Evolutionary conservation across 2,113 vertebrate species (phyloP).

Genomic region (Alaudala cheleensis): DNA sequence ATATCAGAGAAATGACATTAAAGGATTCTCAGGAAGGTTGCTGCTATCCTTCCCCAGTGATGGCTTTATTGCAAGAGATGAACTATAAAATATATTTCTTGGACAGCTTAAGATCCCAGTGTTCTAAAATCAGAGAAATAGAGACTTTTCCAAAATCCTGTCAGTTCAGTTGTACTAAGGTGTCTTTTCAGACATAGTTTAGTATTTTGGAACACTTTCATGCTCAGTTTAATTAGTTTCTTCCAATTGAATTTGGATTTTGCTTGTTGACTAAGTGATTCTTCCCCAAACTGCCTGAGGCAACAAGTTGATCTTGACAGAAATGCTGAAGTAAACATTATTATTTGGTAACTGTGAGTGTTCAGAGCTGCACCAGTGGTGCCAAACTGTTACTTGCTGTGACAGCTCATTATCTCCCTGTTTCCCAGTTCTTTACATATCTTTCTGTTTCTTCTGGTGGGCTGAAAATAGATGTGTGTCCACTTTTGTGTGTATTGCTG

Average conservation of each 20-base stretch:
- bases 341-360: conserved; percentile 5
- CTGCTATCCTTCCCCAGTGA: background rate
- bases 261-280: conserved; percentile 23
- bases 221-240: conserved; percentile 19
- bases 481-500: background rate
- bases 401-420: conserved; percentile 57
- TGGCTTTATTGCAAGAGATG: background rate
- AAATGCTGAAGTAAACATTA: conserved; percentile 53
- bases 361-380: background rate
- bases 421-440: background rate
- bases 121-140: background rate
- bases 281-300: conserved; percentile 7
- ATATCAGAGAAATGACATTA: background rate
- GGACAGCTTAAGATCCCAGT: background rate
- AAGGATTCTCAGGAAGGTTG: background rate
- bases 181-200: background rate
- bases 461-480: background rate
- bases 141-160: background rate
- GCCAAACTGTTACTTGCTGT: background rate
- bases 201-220: background rate
- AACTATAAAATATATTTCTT: background rate
- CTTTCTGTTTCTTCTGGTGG: background rate
- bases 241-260: background rate
- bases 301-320: conserved; percentile 12
- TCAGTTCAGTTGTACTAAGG: background rate